Evolutionary conservation across 2,888 invertebrate species (phyloP), one percentile per base, ranked within the genome.

Genomic region (Muschampia plurimacula): DNA sequence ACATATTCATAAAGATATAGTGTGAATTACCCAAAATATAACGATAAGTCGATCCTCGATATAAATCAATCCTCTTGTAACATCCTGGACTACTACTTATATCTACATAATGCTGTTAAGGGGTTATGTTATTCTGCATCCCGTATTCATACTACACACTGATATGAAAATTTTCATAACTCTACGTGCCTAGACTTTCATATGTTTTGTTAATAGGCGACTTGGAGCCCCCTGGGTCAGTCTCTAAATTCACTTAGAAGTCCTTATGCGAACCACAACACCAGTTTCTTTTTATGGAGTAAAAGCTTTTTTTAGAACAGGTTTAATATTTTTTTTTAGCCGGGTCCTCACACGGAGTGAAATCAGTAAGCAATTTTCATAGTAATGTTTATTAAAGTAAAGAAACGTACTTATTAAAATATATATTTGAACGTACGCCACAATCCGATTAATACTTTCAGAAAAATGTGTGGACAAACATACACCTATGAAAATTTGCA

Each of bases 161-260:
- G 57, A 22, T n/a, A 57, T 22, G 12, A 46, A 46, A 46, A 4
- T 22, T 57, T 10, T 22, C 57, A n/a, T 57, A 73, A 72, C 67
- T 62, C 60, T 76, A 77, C 78, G 78, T 76, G 77, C 76, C 74
- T 69, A 39, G 76, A 76, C 73, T 78, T 39, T 52, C 65, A 73
- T 75, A 74, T 75, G 77, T 73, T 67, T 64, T 72, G 46, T 75
- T 84, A 84, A 83, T 84, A 80, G 77, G 74, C 73, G 77, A 78
- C 80, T 78, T 49, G 12, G 74, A 69, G 74, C 71, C 62, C 64
- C 28, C 64, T 46, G 13, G 64, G 64, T 64, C 46, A 46, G 28
- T 28, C 64, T 46, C 64, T 46, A 46, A 64, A 64, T 28, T 28
- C 64, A 64, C 64, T 64, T 64, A 64, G 46, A 22, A 41, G 28